phyloP scores from a whole-genome alignment of 2,888 invertebrate species.

The Stenchaetothrips biformis region DNA sequence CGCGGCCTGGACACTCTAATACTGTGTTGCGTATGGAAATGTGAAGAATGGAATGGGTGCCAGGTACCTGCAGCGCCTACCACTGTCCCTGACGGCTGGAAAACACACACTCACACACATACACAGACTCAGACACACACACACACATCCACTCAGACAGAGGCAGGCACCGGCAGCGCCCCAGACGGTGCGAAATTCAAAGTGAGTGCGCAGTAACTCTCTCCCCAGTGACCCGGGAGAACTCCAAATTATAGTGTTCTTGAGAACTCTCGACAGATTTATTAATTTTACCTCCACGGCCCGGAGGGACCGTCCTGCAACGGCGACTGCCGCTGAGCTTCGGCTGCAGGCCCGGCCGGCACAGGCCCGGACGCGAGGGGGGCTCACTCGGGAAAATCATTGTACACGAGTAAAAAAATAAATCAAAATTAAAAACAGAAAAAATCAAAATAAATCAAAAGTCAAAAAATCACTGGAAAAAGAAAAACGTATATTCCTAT shows the following conservation, averaged over 20 bases:
- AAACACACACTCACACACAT: neutral
- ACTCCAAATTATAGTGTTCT: neutral
- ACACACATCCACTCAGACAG: neutral
- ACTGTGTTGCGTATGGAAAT: no score
- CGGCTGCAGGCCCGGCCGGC: no score
- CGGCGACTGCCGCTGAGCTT: neutral
- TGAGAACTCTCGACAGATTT: neutral
- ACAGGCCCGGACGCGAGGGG: no score
- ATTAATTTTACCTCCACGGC: neutral
- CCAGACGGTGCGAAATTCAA: constrained; percentile 9
- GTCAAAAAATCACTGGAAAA: no score
- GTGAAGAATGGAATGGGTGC: neutral
- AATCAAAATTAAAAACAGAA: no score
- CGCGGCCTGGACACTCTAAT: no score
- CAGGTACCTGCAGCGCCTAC: neutral
- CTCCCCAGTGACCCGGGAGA: constrained; percentile 1
- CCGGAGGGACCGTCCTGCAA: neutral
- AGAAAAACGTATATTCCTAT: no score
- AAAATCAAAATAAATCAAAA: no score
- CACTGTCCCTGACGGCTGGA: neutral
- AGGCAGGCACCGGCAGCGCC: neutral
- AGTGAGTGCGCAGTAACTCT: neutral
- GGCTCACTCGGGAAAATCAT: no score
- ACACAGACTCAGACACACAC: neutral
- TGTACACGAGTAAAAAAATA: no score